Conservation (phyloP, 2,113 vertebrate species). For the Sprattus sprattus region DNA sequence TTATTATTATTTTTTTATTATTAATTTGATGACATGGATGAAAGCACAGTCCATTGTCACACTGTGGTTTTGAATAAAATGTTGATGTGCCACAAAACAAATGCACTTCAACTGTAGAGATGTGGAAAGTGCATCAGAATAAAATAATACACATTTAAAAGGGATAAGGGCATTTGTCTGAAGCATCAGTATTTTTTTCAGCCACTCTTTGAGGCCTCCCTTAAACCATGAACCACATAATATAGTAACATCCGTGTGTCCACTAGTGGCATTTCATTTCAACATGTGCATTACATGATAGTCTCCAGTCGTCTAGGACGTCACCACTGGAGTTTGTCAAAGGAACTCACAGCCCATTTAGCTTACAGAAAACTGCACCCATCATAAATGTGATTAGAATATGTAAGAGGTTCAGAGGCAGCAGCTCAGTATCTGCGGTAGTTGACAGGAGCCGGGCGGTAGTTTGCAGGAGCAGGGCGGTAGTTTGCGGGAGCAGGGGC, state of each 20-base stretch:
- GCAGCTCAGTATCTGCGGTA: conserved; percentile 20
- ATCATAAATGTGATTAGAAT: background rate
- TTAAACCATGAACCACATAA: background rate
- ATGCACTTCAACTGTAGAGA: background rate
- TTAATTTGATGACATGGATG: conserved; percentile 2
- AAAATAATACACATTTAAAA: background rate
- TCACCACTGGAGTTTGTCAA: background rate
- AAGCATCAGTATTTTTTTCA: background rate
- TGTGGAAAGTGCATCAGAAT: conserved; percentile 1
- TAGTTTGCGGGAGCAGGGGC: background rate
- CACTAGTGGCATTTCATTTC: conserved; percentile 13
- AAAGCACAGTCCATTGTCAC: conserved; percentile 2
- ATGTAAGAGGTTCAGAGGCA: background rate
- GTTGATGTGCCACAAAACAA: background rate
- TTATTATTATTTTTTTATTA: background rate
- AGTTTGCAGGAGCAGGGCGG: background rate
- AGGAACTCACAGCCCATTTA: background rate
- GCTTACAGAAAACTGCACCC: background rate
- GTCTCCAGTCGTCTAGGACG: background rate
- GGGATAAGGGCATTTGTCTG: background rate
- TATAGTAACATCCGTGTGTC: background rate
- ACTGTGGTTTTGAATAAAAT: background rate
- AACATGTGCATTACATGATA: conserved; percentile 6
- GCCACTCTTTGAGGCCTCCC: background rate
- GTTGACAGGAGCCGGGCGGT: background rate